These are phyloP conservation scores for Tangara arthus DNA, from an alignment of 2,797 vertebrate species.

Conservation along the genomic window DNA sequence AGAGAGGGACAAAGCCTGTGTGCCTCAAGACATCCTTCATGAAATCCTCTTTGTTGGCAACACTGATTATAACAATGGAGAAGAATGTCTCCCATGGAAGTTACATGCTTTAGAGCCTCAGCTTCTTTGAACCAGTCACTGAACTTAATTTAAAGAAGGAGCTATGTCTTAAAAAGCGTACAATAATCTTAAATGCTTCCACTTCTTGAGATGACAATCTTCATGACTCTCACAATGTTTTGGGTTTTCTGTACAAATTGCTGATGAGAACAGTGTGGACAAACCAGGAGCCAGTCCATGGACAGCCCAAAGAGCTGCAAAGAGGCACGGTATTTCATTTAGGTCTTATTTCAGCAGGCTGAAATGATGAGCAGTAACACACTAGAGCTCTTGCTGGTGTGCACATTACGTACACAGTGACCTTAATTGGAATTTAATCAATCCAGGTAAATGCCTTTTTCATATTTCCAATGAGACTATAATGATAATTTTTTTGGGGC, in stretches of 20 bases:
- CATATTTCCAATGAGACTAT: background rate
- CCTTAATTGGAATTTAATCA: background rate
- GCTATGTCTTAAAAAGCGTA: background rate
- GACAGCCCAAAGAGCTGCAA: background rate
- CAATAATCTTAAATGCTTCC: background rate
- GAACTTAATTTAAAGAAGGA: background rate
- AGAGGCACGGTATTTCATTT: fast-evolving
- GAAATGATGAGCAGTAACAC: background rate
- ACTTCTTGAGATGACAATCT: background rate
- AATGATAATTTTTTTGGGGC: background rate
- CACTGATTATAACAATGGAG: background rate
- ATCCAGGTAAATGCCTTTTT: background rate
- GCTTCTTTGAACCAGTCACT: background rate
- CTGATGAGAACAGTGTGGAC: background rate
- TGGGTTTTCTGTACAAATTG: background rate
- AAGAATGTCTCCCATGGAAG: background rate
- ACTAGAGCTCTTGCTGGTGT: background rate
- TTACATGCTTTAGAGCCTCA: background rate
- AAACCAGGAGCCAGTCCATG: background rate
- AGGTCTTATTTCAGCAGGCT: background rate
- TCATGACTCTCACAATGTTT: background rate
- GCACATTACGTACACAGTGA: background rate
- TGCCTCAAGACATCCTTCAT: background rate
- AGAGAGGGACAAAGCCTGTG: background rate
- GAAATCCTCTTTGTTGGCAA: background rate